A percentile compares a stretch with the other conserved stretches of the same genome.
Evolutionary conservation across 2,113 vertebrate species (phyloP).

Genomic region (Callipepla squamata): DNA sequence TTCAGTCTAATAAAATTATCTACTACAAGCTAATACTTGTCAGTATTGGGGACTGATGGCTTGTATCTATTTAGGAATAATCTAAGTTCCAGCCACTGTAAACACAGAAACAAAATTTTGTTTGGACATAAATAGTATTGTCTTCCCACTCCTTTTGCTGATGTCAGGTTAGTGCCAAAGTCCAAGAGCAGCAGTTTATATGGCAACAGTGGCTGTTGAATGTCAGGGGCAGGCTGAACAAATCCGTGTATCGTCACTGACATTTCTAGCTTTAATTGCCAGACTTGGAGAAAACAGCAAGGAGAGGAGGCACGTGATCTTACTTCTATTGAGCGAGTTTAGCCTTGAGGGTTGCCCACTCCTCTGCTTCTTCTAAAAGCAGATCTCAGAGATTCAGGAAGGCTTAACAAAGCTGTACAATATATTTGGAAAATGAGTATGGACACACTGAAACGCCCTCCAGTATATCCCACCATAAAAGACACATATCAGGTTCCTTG

Average conservation of each 20-base stretch:
- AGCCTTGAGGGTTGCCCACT: not conserved
- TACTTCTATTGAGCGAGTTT: not conserved
- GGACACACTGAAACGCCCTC: conserved; percentile 50
- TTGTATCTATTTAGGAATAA: not conserved
- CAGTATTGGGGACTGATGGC: not conserved
- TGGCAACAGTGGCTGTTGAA: not conserved
- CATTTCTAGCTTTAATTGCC: not conserved
- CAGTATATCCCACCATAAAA: conserved; percentile 64
- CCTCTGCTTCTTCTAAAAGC: not conserved
- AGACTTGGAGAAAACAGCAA: not conserved
- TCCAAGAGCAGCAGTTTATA: conserved; percentile 15
- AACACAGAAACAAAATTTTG: not conserved
- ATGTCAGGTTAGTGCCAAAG: conserved; percentile 19
- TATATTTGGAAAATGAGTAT: conserved; percentile 71
- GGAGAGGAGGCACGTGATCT: not conserved
- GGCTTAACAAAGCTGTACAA: conserved; percentile 7
- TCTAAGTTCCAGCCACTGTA: not conserved
- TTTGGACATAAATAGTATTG: not conserved
- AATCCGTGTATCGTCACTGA: not conserved
- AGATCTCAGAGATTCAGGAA: not conserved
- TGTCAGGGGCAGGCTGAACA: conserved; percentile 2
- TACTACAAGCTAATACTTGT: not conserved
- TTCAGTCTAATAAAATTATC: not conserved
- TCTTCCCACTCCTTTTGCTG: not conserved
- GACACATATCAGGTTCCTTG: conserved; percentile 70